phyloP scores from a whole-genome alignment of 2,113 vertebrate genomes.

The Mastomys natalensis region DNA sequence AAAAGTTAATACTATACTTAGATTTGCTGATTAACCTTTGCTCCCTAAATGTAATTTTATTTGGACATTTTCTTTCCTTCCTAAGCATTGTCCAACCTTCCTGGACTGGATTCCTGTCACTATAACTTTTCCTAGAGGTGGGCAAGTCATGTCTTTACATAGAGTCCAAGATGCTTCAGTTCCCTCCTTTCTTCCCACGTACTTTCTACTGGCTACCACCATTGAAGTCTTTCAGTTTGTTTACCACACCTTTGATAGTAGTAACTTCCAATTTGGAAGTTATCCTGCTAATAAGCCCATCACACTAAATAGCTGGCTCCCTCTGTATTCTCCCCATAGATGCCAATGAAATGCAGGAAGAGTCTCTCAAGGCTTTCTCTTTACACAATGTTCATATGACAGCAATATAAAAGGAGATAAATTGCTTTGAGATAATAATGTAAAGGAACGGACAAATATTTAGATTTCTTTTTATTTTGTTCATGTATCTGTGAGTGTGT shows the following conservation, averaged over 20 bases:
- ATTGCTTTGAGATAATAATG: background rate
- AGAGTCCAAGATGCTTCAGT: too few relatives aligned
- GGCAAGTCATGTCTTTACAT: background rate
- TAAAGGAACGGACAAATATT: background rate
- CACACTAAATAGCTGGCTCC: background rate
- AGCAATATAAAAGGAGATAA: background rate
- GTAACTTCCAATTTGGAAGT: background rate
- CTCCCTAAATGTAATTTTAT: background rate
- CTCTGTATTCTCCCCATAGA: background rate
- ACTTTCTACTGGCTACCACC: background rate
- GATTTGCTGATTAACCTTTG: background rate
- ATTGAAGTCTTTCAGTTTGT: background rate
- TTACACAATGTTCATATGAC: rapidly evolving
- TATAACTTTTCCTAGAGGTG: background rate
- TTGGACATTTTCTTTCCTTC: background rate
- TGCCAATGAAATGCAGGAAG: background rate
- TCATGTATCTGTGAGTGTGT: background rate
- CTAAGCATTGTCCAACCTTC: background rate
- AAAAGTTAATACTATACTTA: background rate
- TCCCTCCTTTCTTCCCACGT: background rate
- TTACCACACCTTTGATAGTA: background rate
- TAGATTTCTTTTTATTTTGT: background rate
- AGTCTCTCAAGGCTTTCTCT: background rate
- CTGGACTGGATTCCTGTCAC: background rate
- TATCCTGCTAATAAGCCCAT: background rate